phyloP scores from a whole-genome alignment of 2,888 invertebrate species.

The Folsomia candida region DNA sequence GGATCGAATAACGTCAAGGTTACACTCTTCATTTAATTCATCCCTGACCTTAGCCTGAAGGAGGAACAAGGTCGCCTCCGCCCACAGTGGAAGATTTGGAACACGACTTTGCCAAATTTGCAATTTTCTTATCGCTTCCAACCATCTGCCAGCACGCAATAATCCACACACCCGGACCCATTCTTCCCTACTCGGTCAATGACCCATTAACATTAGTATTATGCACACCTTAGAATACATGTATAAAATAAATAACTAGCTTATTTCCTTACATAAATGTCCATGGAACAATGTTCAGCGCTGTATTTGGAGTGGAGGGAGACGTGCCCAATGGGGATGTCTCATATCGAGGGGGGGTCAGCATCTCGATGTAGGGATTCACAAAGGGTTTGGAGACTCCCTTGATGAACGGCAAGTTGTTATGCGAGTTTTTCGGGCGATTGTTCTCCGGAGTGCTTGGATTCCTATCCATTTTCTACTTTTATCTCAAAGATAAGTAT shows the following conservation, averaged over 20 bases:
- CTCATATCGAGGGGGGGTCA: no score
- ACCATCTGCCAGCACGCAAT: conserved; percentile 36
- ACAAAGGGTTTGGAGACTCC: no score
- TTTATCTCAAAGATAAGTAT: no score
- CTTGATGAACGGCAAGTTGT: no score
- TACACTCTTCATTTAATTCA: not conserved
- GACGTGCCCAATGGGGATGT: no score
- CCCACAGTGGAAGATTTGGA: conserved; percentile 44
- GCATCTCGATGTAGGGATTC: no score
- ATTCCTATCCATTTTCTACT: no score
- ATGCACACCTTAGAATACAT: not conserved
- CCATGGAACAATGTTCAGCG: conserved; percentile 34
- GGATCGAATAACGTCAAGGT: conserved; percentile 34
- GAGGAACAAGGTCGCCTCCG: conserved; percentile 41
- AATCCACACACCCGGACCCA: conserved; percentile 46
- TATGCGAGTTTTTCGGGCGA: no score
- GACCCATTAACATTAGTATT: not conserved
- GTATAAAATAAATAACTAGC: not conserved
- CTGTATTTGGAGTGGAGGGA: no score
- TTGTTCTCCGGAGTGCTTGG: no score
- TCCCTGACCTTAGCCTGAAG: conserved; percentile 39
- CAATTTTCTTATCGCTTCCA: conserved; percentile 38
- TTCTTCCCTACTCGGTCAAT: conserved; percentile 47
- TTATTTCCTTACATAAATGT: conserved; percentile 21
- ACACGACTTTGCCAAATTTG: conserved; percentile 47